These are phyloP conservation scores for Anorthoa munda DNA, from an alignment of 2,888 invertebrate genomes.

Conservation along the genomic window DNA sequence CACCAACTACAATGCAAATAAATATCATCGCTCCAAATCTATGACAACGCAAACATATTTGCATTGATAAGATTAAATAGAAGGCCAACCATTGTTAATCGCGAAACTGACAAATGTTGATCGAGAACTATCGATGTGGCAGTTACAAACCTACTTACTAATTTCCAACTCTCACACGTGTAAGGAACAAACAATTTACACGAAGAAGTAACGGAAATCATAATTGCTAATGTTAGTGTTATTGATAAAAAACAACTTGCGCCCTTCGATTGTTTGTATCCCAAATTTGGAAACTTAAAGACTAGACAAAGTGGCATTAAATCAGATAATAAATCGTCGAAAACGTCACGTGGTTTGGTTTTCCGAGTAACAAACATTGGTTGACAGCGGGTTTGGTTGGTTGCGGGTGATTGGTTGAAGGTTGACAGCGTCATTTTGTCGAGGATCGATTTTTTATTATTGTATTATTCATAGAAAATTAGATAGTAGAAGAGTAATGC, in stretches of 20 bases:
- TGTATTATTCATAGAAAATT: too few species aligned
- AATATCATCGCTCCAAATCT: conserved; percentile 28
- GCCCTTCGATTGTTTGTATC: background rate
- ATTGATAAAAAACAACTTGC: background rate
- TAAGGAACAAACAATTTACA: background rate
- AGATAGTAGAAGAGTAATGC: too few species aligned
- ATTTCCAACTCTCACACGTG: background rate
- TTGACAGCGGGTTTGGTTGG: too few species aligned
- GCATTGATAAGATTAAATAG: conserved; percentile 28
- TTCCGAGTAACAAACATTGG: background rate
- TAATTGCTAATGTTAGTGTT: background rate
- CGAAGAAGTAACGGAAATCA: background rate
- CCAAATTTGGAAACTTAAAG: background rate
- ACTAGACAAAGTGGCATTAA: background rate
- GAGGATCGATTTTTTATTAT: too few species aligned
- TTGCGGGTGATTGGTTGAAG: too few species aligned
- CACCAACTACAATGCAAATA: background rate
- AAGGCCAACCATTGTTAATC: conserved; percentile 1
- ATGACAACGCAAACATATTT: conserved; percentile 15
- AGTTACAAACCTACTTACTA: background rate
- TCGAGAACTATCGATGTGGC: background rate
- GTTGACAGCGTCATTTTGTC: too few species aligned
- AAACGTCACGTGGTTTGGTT: background rate
- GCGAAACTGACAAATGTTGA: background rate
- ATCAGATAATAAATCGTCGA: background rate